Evolutionary conservation across 2,888 invertebrate genomes (phyloP).

Genomic region (Elmis aenea): DNA sequence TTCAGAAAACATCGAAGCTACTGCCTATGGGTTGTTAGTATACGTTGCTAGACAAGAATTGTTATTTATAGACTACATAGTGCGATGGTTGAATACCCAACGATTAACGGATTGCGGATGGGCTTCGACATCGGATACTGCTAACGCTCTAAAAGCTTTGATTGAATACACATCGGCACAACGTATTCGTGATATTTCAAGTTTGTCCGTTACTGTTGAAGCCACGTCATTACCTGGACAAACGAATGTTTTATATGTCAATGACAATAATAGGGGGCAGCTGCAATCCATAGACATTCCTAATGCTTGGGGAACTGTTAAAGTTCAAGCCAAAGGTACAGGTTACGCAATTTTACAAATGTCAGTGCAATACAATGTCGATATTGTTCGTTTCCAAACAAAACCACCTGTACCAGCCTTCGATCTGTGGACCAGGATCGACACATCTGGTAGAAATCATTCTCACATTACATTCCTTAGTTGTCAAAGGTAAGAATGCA

Average conservation of each 20-base stretch:
- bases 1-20: slow-evolving; percentile 87
- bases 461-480: slow-evolving; percentile 83
- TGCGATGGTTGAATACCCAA: slow-evolving; percentile 87
- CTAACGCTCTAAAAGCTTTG: slow-evolving; percentile 81
- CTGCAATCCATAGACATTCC: slow-evolving; percentile 81
- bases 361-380: slow-evolving; percentile 89
- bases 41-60: slow-evolving; percentile 81
- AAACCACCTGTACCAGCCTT: slow-evolving; percentile 79
- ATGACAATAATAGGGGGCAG: slow-evolving; percentile 70
- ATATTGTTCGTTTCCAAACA: slow-evolving; percentile 77
- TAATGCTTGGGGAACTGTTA: slow-evolving; percentile 90
- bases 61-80: slow-evolving; percentile 74
- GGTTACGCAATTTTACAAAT: slow-evolving; percentile 94
- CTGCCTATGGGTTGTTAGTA: slow-evolving; percentile 85
- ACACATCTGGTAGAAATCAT: slow-evolving; percentile 85
- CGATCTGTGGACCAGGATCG: slow-evolving; percentile 66
- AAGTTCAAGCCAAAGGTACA: slow-evolving; percentile 86
- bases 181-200: slow-evolving; percentile 78
- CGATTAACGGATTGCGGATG: slow-evolving; percentile 72
- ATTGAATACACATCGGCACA: slow-evolving; percentile 85
- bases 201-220: slow-evolving; percentile 73
- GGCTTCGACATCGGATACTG: slow-evolving; percentile 65
- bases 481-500: no score
- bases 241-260: slow-evolving; percentile 59
- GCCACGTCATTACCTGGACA: slow-evolving; percentile 71